Conservation (phyloP, 1,140 invertebrate species). For the Lucilia sericata region DNA sequence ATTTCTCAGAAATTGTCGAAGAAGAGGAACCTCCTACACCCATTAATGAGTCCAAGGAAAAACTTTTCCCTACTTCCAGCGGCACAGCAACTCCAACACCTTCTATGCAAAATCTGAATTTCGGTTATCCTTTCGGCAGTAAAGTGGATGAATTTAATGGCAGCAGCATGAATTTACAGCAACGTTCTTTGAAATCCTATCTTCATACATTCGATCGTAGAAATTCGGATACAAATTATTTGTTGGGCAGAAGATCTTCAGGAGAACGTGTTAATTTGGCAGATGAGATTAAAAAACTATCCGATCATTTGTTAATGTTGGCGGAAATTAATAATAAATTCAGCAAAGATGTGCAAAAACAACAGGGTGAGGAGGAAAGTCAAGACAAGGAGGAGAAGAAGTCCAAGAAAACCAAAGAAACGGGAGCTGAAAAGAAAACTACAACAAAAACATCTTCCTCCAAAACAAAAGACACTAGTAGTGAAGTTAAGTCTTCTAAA, state of each 20-base stretch:
- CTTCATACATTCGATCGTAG: conserved; percentile 74
- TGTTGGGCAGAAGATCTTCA: conserved; percentile 65
- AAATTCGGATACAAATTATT: conserved; percentile 80
- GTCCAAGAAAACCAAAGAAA: conserved; percentile 25
- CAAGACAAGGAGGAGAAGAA: background rate
- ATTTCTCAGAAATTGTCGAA: conserved; percentile 47
- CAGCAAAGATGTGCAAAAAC: conserved; percentile 63
- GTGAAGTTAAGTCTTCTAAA: conserved; percentile 38
- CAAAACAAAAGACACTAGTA: conserved; percentile 46
- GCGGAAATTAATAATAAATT: conserved; percentile 76
- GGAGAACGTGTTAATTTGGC: conserved; percentile 76
- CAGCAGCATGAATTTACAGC: conserved; percentile 54
- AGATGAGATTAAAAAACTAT: conserved; percentile 83
- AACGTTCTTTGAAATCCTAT: conserved; percentile 67
- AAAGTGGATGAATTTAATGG: conserved; percentile 62
- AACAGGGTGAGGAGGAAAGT: background rate
- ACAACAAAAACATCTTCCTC: conserved; percentile 48
- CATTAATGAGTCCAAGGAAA: conserved; percentile 64
- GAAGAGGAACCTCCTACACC: conserved; percentile 59
- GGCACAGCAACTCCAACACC: conserved; percentile 46
- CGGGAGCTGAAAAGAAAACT: background rate
- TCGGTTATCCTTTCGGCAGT: conserved; percentile 58
- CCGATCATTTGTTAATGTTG: conserved; percentile 80
- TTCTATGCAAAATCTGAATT: conserved; percentile 21
- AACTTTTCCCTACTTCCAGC: conserved; percentile 54